phyloP scores from a whole-genome alignment of 2,113 vertebrate genomes.

The Genyomyrus donnyi region DNA sequence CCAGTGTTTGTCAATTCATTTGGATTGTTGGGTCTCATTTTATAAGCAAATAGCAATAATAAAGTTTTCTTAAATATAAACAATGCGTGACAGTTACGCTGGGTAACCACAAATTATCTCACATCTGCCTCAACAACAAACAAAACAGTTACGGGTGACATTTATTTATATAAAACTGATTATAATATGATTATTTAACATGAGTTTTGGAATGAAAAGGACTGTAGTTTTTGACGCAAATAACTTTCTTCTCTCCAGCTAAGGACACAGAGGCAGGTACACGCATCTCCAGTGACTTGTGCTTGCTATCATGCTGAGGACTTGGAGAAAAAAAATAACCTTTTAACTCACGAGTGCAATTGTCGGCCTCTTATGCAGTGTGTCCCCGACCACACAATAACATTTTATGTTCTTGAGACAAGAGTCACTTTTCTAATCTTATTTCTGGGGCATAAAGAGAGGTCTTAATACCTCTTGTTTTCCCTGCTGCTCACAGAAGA shows the following conservation, averaged over 20 bases:
- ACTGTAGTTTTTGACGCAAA: background rate
- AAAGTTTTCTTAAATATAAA: conserved; percentile 3
- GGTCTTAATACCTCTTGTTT: conserved; percentile 25
- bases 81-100: background rate
- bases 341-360: conserved; percentile 1
- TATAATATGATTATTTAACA: conserved; percentile 4
- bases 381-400: conserved; percentile 19
- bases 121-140: background rate
- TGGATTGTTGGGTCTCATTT: background rate
- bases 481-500: conserved; percentile 20
- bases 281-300: background rate
- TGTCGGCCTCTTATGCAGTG: background rate
- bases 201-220: background rate
- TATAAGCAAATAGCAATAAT: background rate
- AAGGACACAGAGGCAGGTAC: background rate
- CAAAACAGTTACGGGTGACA: background rate
- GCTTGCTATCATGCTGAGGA: background rate
- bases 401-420: conserved; percentile 32
- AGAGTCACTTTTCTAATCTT: conserved; percentile 27
- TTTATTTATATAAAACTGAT: background rate
- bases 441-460: conserved; percentile 23
- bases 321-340: conserved; percentile 1
- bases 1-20: background rate
- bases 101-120: background rate
- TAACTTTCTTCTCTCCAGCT: background rate